Base-by-base conservation (phyloP, 92 coral and sea anemone species). In the Parazoanthus swiftii region DNA sequence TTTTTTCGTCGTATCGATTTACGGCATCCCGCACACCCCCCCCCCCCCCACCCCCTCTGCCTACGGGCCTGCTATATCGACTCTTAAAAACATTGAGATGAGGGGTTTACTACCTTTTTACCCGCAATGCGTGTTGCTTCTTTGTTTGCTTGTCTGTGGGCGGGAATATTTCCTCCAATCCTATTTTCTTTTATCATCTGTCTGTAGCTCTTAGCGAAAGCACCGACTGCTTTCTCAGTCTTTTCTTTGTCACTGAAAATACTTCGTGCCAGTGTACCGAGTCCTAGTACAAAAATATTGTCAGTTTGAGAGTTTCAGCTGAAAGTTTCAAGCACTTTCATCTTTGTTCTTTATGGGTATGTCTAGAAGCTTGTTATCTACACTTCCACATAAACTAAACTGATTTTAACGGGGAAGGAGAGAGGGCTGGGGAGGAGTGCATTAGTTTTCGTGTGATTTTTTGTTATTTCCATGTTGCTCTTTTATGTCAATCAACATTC, bases 61-160 rank as follows among this genome's bases (percentile, higher is more conserved):
- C n/a, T n/a, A n/a, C n/a, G n/a, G n/a, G 33, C 33, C 33, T 29
- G 33, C 33, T 29, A 29, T 29, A 29, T 29, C 33, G 48, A 54
- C 63, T 54, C 9, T 54, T 54, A 54, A 54, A 8, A 54, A 54
- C 48, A 3, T 6, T 43, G 48, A 44, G 50, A 9, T 1, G 50
- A 9, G 50, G 50, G 4, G 50, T 44, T 6, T 5, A 44, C 37
- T 81, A 81, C 86, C 86, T 82, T 82, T 21, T 29, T 68, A 20
- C 86, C 86, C 8, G 86, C 86, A 82, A 56, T 56, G 0, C 74
- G 43, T 3, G 86, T 82, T 7, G 86, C 86, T 65, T 82, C 44
- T 48, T 51, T 59, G 75, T 82, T 82, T 1, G 86, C 86, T 13
- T 48, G 50, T 58, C 74, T 73, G 74, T 82, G 86, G 26, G 86